Percentiles rank a stretch among this genome's conserved stretches.
Conservation (phyloP, 2,888 invertebrate species). For the Volucella zonaria region DNA sequence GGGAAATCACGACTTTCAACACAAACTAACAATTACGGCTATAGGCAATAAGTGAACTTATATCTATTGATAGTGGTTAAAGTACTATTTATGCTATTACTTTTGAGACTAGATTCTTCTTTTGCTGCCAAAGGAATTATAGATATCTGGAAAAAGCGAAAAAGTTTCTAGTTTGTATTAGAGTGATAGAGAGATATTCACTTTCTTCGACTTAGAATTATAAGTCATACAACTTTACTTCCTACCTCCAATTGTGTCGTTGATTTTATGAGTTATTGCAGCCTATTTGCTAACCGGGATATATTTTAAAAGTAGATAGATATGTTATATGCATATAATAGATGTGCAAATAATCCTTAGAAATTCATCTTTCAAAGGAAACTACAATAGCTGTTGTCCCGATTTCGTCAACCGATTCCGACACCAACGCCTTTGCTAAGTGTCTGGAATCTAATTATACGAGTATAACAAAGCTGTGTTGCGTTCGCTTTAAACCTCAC, state of each 20-base stretch:
- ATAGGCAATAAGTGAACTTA: background rate
- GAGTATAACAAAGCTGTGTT: too few species aligned
- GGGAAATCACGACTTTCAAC: conserved; percentile 14
- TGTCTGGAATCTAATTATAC: too few species aligned
- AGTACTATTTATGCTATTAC: conserved; percentile 25
- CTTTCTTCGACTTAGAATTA: conserved; percentile 20
- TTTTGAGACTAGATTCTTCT: conserved; percentile 29
- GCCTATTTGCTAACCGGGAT: background rate
- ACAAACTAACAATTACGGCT: background rate
- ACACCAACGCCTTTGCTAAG: too few species aligned
- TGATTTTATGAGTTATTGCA: background rate
- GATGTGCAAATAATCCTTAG: too few species aligned
- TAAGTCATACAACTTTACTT: background rate
- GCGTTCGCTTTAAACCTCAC: too few species aligned
- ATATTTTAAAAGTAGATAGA: too few species aligned
- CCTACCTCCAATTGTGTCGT: conserved; percentile 15
- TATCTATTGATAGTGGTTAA: background rate
- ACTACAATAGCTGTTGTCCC: too few species aligned
- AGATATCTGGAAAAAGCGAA: background rate
- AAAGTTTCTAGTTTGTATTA: conserved; percentile 9
- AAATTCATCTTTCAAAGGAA: too few species aligned
- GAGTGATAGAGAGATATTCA: conserved; percentile 5
- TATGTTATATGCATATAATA: too few species aligned
- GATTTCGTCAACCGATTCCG: too few species aligned
- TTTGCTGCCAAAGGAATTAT: conserved; percentile 19